Percentiles rank a stretch among this genome's conserved stretches.
phyloP scores from a whole-genome alignment of 2,797 vertebrate genomes.

The Brotula barbata region DNA sequence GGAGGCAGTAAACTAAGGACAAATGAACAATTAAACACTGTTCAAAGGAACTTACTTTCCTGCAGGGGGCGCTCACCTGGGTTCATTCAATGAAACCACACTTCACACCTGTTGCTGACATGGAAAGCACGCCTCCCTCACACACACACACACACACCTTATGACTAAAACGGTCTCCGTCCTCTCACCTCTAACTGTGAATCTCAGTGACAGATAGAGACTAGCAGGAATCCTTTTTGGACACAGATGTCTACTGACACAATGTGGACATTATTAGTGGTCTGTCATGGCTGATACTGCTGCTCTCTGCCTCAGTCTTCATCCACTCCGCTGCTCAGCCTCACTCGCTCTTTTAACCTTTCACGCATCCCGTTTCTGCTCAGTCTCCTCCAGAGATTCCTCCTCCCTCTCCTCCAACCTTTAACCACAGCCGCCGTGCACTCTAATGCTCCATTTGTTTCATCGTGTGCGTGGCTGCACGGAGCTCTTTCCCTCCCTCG shows the following conservation, averaged over 20 bases:
- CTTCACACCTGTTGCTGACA: constrained; percentile 17
- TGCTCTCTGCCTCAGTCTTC: constrained; percentile 19
- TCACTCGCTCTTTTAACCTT: constrained; percentile 13
- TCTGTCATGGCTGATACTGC: no score
- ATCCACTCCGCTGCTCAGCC: constrained; percentile 6
- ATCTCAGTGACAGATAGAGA: constrained; percentile 3
- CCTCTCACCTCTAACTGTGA: constrained; percentile 5
- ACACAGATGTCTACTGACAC: no score
- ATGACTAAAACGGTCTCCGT: constrained; percentile 39
- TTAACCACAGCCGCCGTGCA: constrained; percentile 8
- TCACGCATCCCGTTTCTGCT: constrained; percentile 12
- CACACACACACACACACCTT: constrained; percentile 14
- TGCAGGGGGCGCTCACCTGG: constrained; percentile 34
- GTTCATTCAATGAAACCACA: constrained; percentile 34
- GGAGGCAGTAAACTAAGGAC: no score
- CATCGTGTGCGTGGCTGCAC: constrained; percentile 28
- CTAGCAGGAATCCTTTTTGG: not conserved
- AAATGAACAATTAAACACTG: no score
- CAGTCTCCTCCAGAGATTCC: constrained; percentile 11
- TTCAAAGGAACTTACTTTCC: no score
- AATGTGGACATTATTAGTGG: no score
- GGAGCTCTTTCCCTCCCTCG: constrained; percentile 11
- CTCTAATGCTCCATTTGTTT: not conserved
- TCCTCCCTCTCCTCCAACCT: constrained; percentile 11
- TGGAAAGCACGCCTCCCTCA: constrained; percentile 9